These are phyloP conservation scores for Spilosoma lubricipeda DNA, from an alignment of 2,888 invertebrate species.

Conservation along the genomic window DNA sequence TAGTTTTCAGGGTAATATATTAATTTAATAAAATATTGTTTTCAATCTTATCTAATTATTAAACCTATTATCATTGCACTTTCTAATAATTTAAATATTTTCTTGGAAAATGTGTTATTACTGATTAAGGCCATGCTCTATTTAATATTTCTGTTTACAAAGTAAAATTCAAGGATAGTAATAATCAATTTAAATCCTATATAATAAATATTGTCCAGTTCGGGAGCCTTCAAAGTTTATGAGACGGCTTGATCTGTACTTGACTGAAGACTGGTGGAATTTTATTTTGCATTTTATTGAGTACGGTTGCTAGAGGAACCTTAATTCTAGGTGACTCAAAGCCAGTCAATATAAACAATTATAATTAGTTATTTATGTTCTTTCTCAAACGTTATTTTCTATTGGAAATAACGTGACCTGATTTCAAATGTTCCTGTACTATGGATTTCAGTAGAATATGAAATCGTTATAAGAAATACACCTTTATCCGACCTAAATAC, in stretches of 20 bases:
- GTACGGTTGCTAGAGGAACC: too few species aligned
- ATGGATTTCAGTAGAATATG: too few species aligned
- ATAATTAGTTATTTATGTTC: too few species aligned
- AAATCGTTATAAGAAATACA: too few species aligned
- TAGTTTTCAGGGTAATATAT: not conserved
- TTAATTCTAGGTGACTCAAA: too few species aligned
- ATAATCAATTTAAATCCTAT: not conserved
- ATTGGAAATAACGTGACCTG: too few species aligned
- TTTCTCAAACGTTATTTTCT: too few species aligned
- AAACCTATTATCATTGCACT: not conserved
- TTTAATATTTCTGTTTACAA: not conserved
- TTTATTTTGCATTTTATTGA: too few species aligned
- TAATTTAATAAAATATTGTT: not conserved
- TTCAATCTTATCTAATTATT: not conserved
- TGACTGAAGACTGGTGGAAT: too few species aligned
- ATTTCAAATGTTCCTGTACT: too few species aligned
- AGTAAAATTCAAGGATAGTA: not conserved
- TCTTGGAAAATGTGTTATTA: not conserved
- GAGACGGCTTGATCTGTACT: not conserved
- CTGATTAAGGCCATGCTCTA: not conserved
- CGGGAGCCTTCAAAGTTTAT: not conserved
- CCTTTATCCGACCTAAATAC: too few species aligned
- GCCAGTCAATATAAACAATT: too few species aligned
- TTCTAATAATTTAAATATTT: constrained; percentile 5
- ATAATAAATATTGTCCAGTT: not conserved